phyloP scores from a whole-genome alignment of 2,113 vertebrate species.

The Barnardius zonarius region DNA sequence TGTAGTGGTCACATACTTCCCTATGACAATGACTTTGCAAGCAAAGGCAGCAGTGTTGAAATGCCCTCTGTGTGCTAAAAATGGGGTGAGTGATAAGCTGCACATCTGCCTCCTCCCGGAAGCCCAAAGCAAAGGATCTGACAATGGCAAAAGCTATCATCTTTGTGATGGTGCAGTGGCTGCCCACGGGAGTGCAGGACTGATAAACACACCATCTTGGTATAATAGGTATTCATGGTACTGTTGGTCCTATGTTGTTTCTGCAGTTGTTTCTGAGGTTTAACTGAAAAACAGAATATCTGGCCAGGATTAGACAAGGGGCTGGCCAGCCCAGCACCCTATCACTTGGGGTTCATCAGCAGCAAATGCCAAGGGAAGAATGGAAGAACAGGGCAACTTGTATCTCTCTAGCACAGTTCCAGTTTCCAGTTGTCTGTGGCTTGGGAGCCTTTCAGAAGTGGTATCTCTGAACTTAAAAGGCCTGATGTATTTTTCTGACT shows the following conservation, averaged over 20 bases:
- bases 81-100: neutral
- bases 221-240: neutral
- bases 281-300: slow-evolving; percentile 3
- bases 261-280: slow-evolving; percentile 5
- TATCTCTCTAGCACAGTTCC: neutral
- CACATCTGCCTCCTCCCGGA: neutral
- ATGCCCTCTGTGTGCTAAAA: neutral
- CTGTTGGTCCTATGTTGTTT: neutral
- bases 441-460: neutral
- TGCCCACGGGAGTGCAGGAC: neutral
- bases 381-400: neutral
- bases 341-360: neutral
- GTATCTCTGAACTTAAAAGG: neutral
- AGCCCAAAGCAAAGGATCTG: neutral
- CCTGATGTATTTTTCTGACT: neutral
- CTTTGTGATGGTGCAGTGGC: neutral
- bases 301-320: neutral
- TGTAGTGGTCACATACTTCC: slow-evolving; percentile 49
- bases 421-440: neutral
- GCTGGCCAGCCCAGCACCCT: neutral
- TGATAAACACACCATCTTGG: neutral
- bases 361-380: neutral
- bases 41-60: slow-evolving; percentile 3
- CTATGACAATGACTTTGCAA: slow-evolving; percentile 35
- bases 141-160: neutral